Evolutionary conservation across 2,797 vertebrate genomes (phyloP), one percentile per base, ranked within the genome.

Genomic region (Pyrocephalus nanus): DNA sequence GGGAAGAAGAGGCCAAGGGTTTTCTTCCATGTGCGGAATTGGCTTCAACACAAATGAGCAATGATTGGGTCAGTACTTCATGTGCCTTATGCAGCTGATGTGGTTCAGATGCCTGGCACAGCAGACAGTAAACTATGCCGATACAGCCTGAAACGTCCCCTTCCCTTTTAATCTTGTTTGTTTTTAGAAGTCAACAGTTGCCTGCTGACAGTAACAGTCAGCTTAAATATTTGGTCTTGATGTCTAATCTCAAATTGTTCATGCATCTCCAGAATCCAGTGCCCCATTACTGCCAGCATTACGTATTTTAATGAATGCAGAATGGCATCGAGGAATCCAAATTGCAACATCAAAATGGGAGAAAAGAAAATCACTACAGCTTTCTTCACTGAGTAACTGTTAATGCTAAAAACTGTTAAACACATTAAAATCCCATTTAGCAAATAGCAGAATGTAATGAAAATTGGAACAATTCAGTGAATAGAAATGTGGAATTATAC

Each of bases 351-450:
- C 92, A 95, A 96, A 94, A 89, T 85, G 55, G 32, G 71, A 32
- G 64, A 47, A 74, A 89, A 92, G 92, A 75, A 92, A 92, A 88
- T 93, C 89, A 87, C 81, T 62, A 38, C 65, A 95, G 84, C 83
- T 96, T 97, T 97, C 93, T 97, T 97, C 96, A 88, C 81, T 94
- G 94, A 94, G 70, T 95, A 95, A 96, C 93, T 91, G 87, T 96
- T 96, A 97, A 97, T 95, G 95, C 77, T 96, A 93, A 96, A 97
- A 98, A 97, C 94, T 96, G 95, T 97, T 98, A 97, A 98, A 95
- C 69, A 58, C 97, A 97, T 98, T 98, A 98, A 98, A 98, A 98
- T 97, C 96, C 76, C 95, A 97, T 98, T 98, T 97, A 97, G 97
- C 92, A 97, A 98, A 96, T 93, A 98, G 96, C 96, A 97, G 87